phyloP scores from a whole-genome alignment of 2,888 invertebrate genomes.

The Pyrgus malvae region DNA sequence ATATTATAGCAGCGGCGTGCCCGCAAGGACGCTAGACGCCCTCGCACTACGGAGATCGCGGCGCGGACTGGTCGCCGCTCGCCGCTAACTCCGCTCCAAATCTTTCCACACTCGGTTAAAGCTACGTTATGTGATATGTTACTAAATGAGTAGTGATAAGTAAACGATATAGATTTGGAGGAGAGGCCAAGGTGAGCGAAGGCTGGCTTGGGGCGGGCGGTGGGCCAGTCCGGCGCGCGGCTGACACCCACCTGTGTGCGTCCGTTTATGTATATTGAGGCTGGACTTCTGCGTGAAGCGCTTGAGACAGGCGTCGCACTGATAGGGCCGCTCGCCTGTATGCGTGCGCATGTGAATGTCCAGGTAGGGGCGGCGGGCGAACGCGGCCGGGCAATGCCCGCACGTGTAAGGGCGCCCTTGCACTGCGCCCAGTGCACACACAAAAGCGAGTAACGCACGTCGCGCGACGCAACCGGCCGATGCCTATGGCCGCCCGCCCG shows the following conservation, averaged over 20 bases:
- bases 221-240: slow-evolving; percentile 72
- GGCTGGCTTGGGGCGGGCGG: slow-evolving; percentile 58
- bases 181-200: slow-evolving; percentile 55
- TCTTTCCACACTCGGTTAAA: slow-evolving; percentile 40
- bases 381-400: slow-evolving; percentile 75
- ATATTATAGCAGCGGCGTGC: slow-evolving; percentile 77
- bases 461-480: slow-evolving; percentile 61
- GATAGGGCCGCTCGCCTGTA: slow-evolving; percentile 83
- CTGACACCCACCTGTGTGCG: slow-evolving; percentile 85
- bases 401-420: slow-evolving; percentile 73
- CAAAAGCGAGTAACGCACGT: slow-evolving; percentile 82
- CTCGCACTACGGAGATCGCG: slow-evolving; percentile 71
- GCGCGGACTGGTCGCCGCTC: slow-evolving; percentile 77
- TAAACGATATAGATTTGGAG: slow-evolving; percentile 37
- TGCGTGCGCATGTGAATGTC: slow-evolving; percentile 80
- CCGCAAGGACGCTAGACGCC: slow-evolving; percentile 72
- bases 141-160: slow-evolving; percentile 25
- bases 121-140: slow-evolving; percentile 24
- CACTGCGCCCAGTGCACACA: slow-evolving; percentile 81
- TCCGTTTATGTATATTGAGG: slow-evolving; percentile 90
- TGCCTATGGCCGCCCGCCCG: slow-evolving; percentile 55
- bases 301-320: slow-evolving; percentile 89
- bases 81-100: slow-evolving; percentile 71
- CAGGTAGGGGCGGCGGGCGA: slow-evolving; percentile 76
- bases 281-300: slow-evolving; percentile 92